Percentiles rank a stretch among this genome's conserved stretches.
These are phyloP conservation scores for Morinoia aosen DNA, from an alignment of 2,888 invertebrate genomes.

Conservation along the genomic window DNA sequence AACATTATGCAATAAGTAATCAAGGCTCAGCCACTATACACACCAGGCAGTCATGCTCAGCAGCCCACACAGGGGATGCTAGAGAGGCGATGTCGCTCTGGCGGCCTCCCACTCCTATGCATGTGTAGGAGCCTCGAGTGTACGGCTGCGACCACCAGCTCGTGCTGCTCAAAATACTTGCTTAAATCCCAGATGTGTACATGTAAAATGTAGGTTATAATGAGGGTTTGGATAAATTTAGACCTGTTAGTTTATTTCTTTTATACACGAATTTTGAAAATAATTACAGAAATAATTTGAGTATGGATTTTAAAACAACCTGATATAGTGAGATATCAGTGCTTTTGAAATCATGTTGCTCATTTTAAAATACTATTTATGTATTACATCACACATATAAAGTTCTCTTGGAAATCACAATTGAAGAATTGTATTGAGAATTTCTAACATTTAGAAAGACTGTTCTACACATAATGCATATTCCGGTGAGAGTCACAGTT, in stretches of 20 bases:
- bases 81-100: constrained; percentile 90
- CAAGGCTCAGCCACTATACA: neutral
- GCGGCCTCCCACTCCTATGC: constrained; percentile 89
- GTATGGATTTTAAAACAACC: neutral
- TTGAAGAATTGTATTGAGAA: neutral
- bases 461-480: no score
- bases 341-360: neutral
- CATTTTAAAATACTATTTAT: neutral
- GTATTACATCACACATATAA: neutral
- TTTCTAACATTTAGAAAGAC: no score
- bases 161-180: constrained; percentile 76
- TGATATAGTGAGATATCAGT: no score
- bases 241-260: neutral
- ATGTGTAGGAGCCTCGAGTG: constrained; percentile 90
- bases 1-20: no score
- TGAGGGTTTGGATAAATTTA: constrained; percentile 33
- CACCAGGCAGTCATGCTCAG: constrained; percentile 82
- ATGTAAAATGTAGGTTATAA: neutral
- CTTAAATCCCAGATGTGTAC: constrained; percentile 46
- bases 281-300: neutral
- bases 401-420: neutral
- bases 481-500: neutral
- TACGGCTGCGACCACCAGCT: constrained; percentile 89
- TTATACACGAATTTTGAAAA: neutral
- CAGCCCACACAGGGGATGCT: constrained; percentile 85